Evolutionary conservation across 2,113 vertebrate species (phyloP), one percentile per base, ranked within the genome.

Genomic region (Hoplias malabaricus): DNA sequence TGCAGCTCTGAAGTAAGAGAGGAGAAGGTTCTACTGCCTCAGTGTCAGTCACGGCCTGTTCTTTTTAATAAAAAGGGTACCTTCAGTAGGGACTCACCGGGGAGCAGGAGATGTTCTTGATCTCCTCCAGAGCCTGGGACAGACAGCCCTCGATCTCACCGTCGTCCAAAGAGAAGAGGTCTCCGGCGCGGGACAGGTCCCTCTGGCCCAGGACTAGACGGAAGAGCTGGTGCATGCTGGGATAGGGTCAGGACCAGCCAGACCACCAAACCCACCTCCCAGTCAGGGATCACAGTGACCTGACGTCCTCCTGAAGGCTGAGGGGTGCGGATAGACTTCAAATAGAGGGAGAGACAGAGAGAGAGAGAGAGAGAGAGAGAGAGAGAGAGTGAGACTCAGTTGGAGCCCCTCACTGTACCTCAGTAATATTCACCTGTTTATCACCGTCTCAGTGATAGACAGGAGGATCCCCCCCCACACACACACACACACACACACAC

Each of bases 151-250:
- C 95, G 0, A 99, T 99, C 84, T 97, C 96, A 8, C 90, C 78
- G 81, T 98, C 95, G 43, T 95, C 94, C 83, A 99, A 90, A 78
- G 97, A 98, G 89, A 99, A 99, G 12, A 99, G 94, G 73, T 99
- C 97, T 2, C 97, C 97, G 0, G 97, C 97, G 36, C 95, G 87
- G 9, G 97, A 98, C 70, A 99, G 93, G 84, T 98, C 96, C 89
- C 95, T 96, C 34, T 97, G 95, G 46, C 93, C 91, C 89, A 99
- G 87, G 71, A 99, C 97, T 86, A 95, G 89, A 82, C 93, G 86
- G 36, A 99, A 96, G 25, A 99, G 93, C 11, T 96, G 95, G 88
- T 99, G 97, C 97, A 99, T 98, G 89, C 80, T 89, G 80, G 82
- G 74, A 78, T 80, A 65, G 25, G 11, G 40, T 77, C 40, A 75